Conservation (phyloP, 1,140 invertebrate species). For the Sitobion miscanthi region DNA sequence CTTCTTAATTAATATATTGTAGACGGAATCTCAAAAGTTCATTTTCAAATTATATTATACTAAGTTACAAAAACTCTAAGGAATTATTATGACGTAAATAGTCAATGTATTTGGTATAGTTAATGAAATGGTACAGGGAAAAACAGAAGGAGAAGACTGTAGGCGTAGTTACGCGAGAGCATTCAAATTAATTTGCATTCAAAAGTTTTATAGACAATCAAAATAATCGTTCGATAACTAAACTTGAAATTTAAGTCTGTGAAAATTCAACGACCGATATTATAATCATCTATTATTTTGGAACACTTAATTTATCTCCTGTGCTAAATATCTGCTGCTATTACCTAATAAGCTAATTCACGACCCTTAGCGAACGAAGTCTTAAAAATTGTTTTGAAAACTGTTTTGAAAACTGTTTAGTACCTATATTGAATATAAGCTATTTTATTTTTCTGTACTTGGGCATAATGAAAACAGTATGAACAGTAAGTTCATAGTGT, state of each 20-base stretch:
- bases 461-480: no score
- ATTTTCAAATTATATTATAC: background rate
- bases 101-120: background rate
- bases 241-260: background rate
- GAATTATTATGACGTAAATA: background rate
- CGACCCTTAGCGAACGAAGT: background rate
- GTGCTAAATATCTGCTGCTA: background rate
- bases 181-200: background rate
- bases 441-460: background rate
- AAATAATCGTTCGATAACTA: slow-evolving; percentile 5
- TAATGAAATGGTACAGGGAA: background rate
- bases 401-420: no score
- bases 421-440: background rate
- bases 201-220: background rate
- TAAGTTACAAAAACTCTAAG: background rate
- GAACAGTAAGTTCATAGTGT: background rate
- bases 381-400: background rate
- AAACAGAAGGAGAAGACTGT: background rate
- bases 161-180: background rate
- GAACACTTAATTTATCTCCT: background rate
- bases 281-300: background rate
- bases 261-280: background rate
- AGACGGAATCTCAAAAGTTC: background rate
- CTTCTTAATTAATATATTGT: background rate
- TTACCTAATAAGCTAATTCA: background rate